Base-by-base conservation (phyloP, 2,797 vertebrate genomes). In the Dallia pectoralis region DNA sequence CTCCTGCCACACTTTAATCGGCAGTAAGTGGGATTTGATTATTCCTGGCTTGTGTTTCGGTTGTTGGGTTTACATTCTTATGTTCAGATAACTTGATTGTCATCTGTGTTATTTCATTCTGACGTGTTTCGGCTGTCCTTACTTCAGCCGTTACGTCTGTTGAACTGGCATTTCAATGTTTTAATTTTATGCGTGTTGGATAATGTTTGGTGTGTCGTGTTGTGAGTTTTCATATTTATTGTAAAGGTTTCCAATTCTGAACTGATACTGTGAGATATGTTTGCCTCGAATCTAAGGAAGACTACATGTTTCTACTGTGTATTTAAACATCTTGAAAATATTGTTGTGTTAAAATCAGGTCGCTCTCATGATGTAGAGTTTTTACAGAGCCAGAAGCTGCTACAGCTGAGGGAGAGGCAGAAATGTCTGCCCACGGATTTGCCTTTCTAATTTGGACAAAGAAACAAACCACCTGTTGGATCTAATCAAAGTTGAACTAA, bases 161-260 rank as follows among this genome's bases (percentile, higher is more conserved):
- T 59, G 22, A 4, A 59, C 25, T 27, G 12, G 53, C 22, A 59
- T 59, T 14, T 33, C 3, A 22, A 48, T 62, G 73, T 27, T 44
- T 70, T 40, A 63, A 67, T 67, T 29, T 44, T 25, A 49, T 69
- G 62, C 48, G 65, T 11, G 79, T 70, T 67, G 14, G n/a, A 77
- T 40, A 36, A 7, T 79, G 14, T 72, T 74, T 67, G 30, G 9
- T 47, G 67, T 63, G 12, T 68, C 48, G 32, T 47, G 32, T 62
- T 70, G 75, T 47, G 44, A 61, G 64, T 70, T 61, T 80, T 71
- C 59, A 19, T 81, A 85, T 89, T 89, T 87, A 83, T 86, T 87
- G 77, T 56, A 3, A 74, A 76, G n/a, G 40, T 2, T 1, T 5
- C 65, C 16, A 73, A 30, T 4, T 74, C 70, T 1, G 19, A 44